Percentiles rank a stretch among this genome's conserved stretches.
Evolutionary conservation across 2,113 vertebrate genomes (phyloP).

Genomic region (Perca flavescens): DNA sequence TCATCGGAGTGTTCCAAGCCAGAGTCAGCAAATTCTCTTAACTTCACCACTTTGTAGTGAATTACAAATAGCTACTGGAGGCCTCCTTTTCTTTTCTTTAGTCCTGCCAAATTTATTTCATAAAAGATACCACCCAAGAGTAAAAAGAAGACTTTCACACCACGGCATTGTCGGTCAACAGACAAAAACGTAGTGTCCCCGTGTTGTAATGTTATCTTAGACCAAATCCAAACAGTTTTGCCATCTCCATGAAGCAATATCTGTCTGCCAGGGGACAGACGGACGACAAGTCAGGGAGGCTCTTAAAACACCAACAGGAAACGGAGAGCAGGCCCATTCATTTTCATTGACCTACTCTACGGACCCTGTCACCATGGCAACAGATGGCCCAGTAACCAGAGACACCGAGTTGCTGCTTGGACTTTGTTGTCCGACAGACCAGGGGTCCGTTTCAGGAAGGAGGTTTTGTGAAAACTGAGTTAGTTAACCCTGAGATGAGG

Average conservation of each 20-base stretch:
- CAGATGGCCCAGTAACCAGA: slow-evolving; percentile 20
- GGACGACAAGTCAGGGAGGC: background rate
- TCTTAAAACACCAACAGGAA: slow-evolving; percentile 47
- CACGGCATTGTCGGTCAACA: background rate
- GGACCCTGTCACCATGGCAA: slow-evolving; percentile 59
- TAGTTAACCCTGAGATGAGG: no score
- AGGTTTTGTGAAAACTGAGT: no score
- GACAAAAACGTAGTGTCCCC: background rate
- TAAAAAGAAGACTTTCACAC: background rate
- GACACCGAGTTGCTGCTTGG: background rate
- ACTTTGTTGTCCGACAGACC: background rate
- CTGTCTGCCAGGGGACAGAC: background rate
- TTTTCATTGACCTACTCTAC: slow-evolving; percentile 52
- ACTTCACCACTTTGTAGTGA: no score
- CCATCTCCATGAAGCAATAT: slow-evolving; percentile 17
- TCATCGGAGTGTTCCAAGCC: background rate
- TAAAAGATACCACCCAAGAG: background rate
- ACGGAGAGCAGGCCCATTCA: slow-evolving; percentile 43
- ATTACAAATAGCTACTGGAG: background rate
- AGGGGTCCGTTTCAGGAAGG: no score
- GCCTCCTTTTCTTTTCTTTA: background rate
- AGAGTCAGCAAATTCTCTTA: background rate
- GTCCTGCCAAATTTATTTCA: background rate
- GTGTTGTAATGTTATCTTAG: background rate
- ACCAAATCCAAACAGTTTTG: slow-evolving; percentile 5